phyloP scores from a whole-genome alignment of 2,797 vertebrate species.

The Fistularia tabacaria region DNA sequence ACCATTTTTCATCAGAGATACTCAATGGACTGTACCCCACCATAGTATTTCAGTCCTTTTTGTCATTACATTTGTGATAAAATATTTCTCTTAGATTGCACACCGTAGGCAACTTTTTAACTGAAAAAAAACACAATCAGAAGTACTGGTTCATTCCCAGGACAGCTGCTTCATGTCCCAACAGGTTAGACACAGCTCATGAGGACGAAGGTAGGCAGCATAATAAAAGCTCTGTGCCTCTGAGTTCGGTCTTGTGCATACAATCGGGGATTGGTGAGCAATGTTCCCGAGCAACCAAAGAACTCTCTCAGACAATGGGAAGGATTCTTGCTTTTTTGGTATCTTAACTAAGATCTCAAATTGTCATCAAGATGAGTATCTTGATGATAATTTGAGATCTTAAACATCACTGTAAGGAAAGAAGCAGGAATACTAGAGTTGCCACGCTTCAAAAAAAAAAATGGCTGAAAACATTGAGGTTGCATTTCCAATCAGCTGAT shows the following conservation, averaged over 20 bases:
- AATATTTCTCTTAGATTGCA: not conserved
- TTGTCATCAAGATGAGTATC: too few species aligned
- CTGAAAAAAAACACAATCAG: constrained; percentile 1
- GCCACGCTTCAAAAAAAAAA: too few species aligned
- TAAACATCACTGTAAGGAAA: too few species aligned
- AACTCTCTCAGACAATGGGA: constrained; percentile 50
- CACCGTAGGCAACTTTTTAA: not conserved
- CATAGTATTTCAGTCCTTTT: constrained; percentile 8
- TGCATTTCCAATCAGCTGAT: too few species aligned
- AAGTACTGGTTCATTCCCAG: not conserved
- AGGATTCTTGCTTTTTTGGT: constrained; percentile 23
- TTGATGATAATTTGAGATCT: not conserved
- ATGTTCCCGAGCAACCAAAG: constrained; percentile 60
- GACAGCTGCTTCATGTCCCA: constrained; percentile 15
- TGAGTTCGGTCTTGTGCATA: constrained; percentile 14
- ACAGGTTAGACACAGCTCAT: constrained; percentile 38
- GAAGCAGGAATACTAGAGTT: too few species aligned
- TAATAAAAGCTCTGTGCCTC: constrained; percentile 61
- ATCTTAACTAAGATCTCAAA: too few species aligned
- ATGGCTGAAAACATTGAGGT: too few species aligned
- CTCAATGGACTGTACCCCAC: not conserved
- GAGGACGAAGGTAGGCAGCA: constrained; percentile 27
- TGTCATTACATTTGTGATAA: constrained; percentile 1
- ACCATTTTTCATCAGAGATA: constrained; percentile 9
- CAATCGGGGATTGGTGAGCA: constrained; percentile 39